These are phyloP conservation scores for Piaya cayana DNA, from an alignment of 2,113 vertebrate genomes.

Conservation along the genomic window DNA sequence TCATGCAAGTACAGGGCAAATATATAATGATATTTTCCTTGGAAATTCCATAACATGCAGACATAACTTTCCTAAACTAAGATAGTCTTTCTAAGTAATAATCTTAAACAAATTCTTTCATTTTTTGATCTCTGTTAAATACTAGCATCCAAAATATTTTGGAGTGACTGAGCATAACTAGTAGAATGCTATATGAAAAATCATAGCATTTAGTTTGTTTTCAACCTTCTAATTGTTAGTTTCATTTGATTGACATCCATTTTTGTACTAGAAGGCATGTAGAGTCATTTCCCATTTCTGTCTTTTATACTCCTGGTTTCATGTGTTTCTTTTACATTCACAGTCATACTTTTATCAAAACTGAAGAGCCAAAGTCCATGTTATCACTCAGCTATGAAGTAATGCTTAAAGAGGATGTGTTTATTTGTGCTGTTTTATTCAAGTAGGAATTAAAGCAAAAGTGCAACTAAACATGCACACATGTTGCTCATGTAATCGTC, in stretches of 20 bases:
- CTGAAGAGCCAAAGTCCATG: neutral
- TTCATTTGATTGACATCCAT: neutral
- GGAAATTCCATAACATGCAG: neutral
- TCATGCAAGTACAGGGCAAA: neutral
- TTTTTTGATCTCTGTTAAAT: neutral
- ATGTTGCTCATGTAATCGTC: neutral
- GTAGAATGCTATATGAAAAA: neutral
- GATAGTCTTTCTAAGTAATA: neutral
- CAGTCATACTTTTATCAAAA: neutral
- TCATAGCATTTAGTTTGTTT: neutral
- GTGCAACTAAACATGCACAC: neutral
- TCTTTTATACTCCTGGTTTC: neutral
- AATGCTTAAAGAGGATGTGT: neutral
- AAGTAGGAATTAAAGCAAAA: neutral
- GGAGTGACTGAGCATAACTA: neutral
- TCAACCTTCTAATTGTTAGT: neutral
- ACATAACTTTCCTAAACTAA: neutral
- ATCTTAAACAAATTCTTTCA: neutral
- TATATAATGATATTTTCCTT: neutral
- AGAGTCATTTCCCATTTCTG: neutral
- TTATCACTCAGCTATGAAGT: neutral
- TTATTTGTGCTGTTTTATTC: neutral
- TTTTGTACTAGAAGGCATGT: neutral
- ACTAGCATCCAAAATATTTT: neutral
- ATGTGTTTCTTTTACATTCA: neutral